Conservation (phyloP, 2,888 invertebrate genomes). For the Iphiclides podalirius region DNA sequence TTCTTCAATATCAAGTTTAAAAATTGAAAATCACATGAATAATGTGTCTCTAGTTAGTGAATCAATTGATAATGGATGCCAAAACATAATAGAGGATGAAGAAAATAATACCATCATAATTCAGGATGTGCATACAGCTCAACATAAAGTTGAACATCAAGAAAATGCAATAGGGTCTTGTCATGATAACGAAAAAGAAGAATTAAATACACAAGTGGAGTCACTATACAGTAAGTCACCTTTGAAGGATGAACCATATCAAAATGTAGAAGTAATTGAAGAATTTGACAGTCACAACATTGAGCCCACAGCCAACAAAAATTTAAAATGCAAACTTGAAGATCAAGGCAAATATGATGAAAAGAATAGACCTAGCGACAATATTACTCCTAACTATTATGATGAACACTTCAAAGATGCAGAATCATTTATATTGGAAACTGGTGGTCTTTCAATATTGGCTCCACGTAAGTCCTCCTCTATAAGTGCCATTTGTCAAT, state of each 20-base stretch:
- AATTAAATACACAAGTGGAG: conserved; percentile 30
- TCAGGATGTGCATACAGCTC: conserved; percentile 34
- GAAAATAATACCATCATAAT: conserved; percentile 32
- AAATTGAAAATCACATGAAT: conserved; percentile 60
- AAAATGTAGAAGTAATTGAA: conserved; percentile 45
- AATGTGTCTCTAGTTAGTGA: conserved; percentile 44
- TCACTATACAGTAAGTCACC: conserved; percentile 29
- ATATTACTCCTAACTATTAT: conserved; percentile 63
- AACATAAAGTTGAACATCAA: conserved; percentile 34
- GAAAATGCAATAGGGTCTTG: conserved; percentile 44
- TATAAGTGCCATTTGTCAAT: too few species aligned
- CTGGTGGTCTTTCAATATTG: conserved; percentile 71
- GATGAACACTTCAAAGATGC: conserved; percentile 88
- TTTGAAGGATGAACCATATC: conserved; percentile 39
- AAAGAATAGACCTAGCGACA: conserved; percentile 48
- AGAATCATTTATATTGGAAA: conserved; percentile 88
- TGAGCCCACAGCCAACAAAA: conserved; percentile 32
- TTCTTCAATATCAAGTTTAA: conserved; percentile 59
- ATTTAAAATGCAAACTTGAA: conserved; percentile 38
- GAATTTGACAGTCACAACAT: conserved; percentile 41
- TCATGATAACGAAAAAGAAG: conserved; percentile 34
- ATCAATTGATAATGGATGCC: conserved; percentile 30
- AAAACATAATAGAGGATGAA: conserved; percentile 29
- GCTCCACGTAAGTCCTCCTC: conserved; percentile 56
- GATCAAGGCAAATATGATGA: conserved; percentile 45